Evolutionary conservation across 23 tunicate species (phyloP), one percentile per base, ranked within the genome.

Genomic region (Trididemnum nubilum): DNA sequence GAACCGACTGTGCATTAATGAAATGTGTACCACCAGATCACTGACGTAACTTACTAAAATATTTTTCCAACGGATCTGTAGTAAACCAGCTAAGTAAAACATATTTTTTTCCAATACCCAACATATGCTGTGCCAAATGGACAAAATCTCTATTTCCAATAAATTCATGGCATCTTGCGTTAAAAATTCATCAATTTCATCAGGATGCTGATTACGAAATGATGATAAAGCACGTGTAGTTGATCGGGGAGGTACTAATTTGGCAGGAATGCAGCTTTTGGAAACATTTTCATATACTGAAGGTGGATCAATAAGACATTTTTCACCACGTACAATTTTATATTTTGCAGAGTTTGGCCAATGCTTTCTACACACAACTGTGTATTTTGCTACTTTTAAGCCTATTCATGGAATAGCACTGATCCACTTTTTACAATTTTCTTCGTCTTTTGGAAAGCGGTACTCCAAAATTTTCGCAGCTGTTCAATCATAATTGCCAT

Each of bases 21-120:
- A 69, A 69, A 69, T 69, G 31, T 4, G 74, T 69, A 36, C 74
- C 74, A 3, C 74, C 74, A 31, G 36, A 69, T 5, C 74, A 36
- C 31, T 69, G 74, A 33, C 38, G 38, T n/a, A 69, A 69, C 36
- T 33, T 29, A 22, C 74, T 69, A 37, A 69, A 69, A 69, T 69
- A 69, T 31, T 69, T 69, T 33, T 69, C 38, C 7, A 69, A 4
- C 12, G 36, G 74, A 34, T 69, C 74, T 5, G 74, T 69, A 7
- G 74, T 27, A 34, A 27, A 69, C 74, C 74, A 69, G 74, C 38
- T 37, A 69, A 69, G 31, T 5, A 69, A 3, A 15, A 69, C 38
- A 69, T 27, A 69, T 27, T 37, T 32, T 33, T 69, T 69, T 31
- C n/a, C 39, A 5, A 12, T 27, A 27, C 9, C 31, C 38, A 31